These are phyloP conservation scores for Mastomys coucha DNA, from an alignment of 2,113 vertebrate species.

Conservation along the genomic window DNA sequence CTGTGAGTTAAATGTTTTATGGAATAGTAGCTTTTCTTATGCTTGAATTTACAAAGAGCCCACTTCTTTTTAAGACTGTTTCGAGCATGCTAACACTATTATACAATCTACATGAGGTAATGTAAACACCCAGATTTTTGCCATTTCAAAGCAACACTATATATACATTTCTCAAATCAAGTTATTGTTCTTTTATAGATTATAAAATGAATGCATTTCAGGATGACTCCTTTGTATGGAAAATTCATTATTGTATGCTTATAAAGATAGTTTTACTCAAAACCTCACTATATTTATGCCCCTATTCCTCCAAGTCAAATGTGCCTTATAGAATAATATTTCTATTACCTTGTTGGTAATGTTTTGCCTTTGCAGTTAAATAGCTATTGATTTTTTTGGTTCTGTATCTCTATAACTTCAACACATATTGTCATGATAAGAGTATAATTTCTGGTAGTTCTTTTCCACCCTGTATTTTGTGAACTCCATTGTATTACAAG, in stretches of 20 bases:
- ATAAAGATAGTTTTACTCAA: not conserved
- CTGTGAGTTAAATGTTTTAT: not conserved
- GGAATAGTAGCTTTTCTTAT: not conserved
- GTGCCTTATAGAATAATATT: not conserved
- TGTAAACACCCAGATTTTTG: not conserved
- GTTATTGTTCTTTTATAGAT: not conserved
- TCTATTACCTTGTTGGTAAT: not conserved
- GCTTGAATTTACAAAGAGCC: not conserved
- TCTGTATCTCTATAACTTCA: not conserved
- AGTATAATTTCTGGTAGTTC: not conserved
- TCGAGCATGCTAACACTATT: not conserved
- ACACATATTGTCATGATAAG: not conserved
- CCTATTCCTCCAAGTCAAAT: not conserved
- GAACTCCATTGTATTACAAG: not conserved
- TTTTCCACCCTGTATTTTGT: not conserved
- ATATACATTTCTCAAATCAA: not conserved
- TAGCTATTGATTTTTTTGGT: not conserved
- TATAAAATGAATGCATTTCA: not conserved
- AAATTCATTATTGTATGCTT: conserved; percentile 4
- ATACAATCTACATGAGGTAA: not conserved
- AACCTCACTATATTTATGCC: not conserved
- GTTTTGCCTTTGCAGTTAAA: not conserved
- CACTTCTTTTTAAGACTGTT: not conserved
- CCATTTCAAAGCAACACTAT: not conserved
- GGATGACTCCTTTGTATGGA: not conserved